These are phyloP conservation scores for Mesodorylaimus sp. DNA, from an alignment of 2,888 invertebrate species.

Conservation along the genomic window DNA sequence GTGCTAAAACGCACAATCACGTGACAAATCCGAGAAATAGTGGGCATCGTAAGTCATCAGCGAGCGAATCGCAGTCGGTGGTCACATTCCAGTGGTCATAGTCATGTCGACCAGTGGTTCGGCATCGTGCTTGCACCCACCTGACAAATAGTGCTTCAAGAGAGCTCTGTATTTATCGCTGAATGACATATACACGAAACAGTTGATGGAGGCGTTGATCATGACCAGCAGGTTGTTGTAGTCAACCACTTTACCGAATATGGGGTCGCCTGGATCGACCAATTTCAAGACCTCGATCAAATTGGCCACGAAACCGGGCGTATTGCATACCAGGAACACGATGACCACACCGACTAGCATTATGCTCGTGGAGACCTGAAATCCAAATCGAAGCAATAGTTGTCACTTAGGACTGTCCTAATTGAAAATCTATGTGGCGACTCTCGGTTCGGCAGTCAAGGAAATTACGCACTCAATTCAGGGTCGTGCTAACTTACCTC, in stretches of 20 bases:
- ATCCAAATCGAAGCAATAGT: no score
- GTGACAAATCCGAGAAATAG: no score
- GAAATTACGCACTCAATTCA: no score
- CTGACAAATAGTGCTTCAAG: slow-evolving; percentile 1
- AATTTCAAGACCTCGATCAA: slow-evolving; percentile 20
- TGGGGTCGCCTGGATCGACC: slow-evolving; percentile 16
- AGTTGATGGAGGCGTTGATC: slow-evolving; percentile 31
- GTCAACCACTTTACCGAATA: slow-evolving; percentile 13
- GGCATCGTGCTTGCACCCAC: background rate
- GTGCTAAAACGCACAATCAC: no score
- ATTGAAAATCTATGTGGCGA: no score
- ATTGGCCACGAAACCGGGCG: slow-evolving; percentile 15
- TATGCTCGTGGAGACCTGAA: slow-evolving; percentile 35
- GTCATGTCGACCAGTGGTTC: background rate
- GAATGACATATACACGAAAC: slow-evolving; percentile 31
- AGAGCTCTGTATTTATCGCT: slow-evolving; percentile 29
- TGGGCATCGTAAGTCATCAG: no score
- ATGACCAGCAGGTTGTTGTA: slow-evolving; percentile 30
- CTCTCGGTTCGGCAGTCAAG: no score
- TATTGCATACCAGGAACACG: slow-evolving; percentile 34
- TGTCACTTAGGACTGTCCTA: no score
- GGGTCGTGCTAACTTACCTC: no score
- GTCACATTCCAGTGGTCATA: no score
- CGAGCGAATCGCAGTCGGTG: no score
- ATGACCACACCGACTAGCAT: slow-evolving; percentile 36